These are phyloP conservation scores for Pongo pygmaeus DNA, from an alignment of 2,113 vertebrate species.

Conservation along the genomic window DNA sequence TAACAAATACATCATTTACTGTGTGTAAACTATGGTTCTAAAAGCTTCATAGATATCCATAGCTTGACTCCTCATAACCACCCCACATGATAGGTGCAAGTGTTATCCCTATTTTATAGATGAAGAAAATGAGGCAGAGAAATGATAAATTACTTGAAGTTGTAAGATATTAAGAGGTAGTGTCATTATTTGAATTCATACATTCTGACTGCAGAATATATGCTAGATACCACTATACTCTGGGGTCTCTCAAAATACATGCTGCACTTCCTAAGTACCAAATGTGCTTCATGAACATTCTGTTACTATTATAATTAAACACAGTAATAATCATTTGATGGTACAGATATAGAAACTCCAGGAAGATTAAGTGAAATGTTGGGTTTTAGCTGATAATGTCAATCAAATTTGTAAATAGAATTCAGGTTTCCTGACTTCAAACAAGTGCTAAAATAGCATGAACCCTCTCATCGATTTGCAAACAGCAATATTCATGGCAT, in stretches of 20 bases:
- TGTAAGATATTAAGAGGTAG: neutral
- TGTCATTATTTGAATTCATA: neutral
- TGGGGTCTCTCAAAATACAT: neutral
- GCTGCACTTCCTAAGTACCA: neutral
- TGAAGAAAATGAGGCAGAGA: neutral
- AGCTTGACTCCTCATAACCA: neutral
- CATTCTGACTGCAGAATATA: neutral
- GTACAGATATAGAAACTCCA: neutral
- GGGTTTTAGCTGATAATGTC: constrained; percentile 47
- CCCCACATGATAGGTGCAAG: neutral
- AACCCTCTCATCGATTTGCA: constrained; percentile 13
- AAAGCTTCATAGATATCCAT: neutral
- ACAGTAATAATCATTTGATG: constrained; percentile 8
- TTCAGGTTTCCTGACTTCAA: constrained; percentile 48
- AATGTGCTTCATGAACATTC: neutral
- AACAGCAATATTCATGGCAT: neutral
- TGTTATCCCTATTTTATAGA: neutral
- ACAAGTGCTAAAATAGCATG: constrained; percentile 35
- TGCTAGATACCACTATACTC: neutral
- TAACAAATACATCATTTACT: neutral
- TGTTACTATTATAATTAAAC: constrained; percentile 12
- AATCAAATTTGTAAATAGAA: constrained; percentile 42
- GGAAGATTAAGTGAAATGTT: constrained; percentile 18
- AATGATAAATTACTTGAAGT: neutral
- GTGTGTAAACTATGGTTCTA: neutral